Evolutionary conservation across 2,888 invertebrate species (phyloP).

Genomic region (Colletes collaris): DNA sequence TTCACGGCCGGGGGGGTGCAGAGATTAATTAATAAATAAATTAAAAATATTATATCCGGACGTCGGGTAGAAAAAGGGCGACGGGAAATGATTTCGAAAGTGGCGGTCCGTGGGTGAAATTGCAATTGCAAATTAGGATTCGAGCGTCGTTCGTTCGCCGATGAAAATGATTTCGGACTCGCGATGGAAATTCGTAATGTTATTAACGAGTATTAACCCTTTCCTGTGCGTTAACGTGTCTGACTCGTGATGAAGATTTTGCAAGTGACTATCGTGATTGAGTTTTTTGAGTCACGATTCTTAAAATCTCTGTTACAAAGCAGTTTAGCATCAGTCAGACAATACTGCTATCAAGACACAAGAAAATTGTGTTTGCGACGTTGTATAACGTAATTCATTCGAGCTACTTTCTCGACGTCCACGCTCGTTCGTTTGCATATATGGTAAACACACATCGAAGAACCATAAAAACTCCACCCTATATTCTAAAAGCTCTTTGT

Average conservation of each 20-base stretch:
- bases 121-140: not conserved
- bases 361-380: slow-evolving; percentile 23
- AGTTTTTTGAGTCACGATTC: too few relatives aligned
- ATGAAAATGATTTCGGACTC: slow-evolving; percentile 1
- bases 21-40: too few relatives aligned
- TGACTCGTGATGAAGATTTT: too few relatives aligned
- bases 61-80: not conserved
- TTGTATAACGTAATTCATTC: slow-evolving; percentile 38
- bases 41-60: too few relatives aligned
- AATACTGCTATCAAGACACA: slow-evolving; percentile 23
- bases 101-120: not conserved
- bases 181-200: slow-evolving; percentile 39
- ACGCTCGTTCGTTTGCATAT: slow-evolving; percentile 50
- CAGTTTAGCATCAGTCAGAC: too few relatives aligned
- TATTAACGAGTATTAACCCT: slow-evolving; percentile 30
- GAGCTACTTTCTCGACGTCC: slow-evolving; percentile 22
- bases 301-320: too few relatives aligned
- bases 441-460: slow-evolving; percentile 37
- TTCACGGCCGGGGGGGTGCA: too few relatives aligned
- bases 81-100: not conserved
- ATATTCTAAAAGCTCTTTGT: too few relatives aligned
- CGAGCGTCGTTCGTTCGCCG: not conserved
- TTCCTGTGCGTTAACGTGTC: too few relatives aligned
- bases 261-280: too few relatives aligned
- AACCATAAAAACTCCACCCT: slow-evolving; percentile 4